Conservation (phyloP, 1,140 invertebrate genomes). For the Proctacanthus coquilletti region DNA sequence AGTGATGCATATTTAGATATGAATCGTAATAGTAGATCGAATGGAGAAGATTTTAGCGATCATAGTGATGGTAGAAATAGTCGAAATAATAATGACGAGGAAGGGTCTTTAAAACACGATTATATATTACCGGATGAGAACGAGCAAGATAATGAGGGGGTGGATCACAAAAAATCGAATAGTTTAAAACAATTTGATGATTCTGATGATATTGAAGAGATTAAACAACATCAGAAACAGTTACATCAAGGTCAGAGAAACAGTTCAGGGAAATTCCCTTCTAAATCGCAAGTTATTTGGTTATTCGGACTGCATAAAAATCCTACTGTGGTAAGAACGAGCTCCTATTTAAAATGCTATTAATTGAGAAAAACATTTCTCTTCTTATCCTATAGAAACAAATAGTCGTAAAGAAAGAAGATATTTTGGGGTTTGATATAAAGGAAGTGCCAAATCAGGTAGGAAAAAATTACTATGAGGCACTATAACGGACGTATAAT, state of each 20-base stretch:
- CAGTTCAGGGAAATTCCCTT: no score
- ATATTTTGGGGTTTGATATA: conserved; percentile 18
- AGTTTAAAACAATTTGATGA: conserved; percentile 3
- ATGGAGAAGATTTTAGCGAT: not conserved
- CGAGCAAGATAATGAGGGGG: not conserved
- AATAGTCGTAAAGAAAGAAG: conserved; percentile 21
- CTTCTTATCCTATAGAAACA: conserved; percentile 13
- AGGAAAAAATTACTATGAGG: conserved; percentile 1
- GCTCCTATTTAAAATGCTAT: not conserved
- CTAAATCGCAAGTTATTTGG: conserved; percentile 25
- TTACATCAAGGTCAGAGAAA: conserved; percentile 12
- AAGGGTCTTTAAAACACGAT: conserved; percentile 19
- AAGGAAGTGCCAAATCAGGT: conserved; percentile 21
- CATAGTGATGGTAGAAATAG: not conserved
- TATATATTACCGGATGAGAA: conserved; percentile 16
- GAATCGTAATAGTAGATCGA: not conserved
- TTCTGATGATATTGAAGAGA: conserved; percentile 11
- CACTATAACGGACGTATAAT: not conserved
- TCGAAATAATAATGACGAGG: not conserved
- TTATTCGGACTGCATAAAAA: conserved; percentile 45
- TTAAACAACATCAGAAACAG: conserved; percentile 8
- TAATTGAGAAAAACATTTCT: conserved; percentile 3
- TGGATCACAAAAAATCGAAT: conserved; percentile 10
- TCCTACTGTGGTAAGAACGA: conserved; percentile 35
- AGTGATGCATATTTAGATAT: not conserved